phyloP scores from a whole-genome alignment of 2,888 invertebrate species.

The Litoditis marina region DNA sequence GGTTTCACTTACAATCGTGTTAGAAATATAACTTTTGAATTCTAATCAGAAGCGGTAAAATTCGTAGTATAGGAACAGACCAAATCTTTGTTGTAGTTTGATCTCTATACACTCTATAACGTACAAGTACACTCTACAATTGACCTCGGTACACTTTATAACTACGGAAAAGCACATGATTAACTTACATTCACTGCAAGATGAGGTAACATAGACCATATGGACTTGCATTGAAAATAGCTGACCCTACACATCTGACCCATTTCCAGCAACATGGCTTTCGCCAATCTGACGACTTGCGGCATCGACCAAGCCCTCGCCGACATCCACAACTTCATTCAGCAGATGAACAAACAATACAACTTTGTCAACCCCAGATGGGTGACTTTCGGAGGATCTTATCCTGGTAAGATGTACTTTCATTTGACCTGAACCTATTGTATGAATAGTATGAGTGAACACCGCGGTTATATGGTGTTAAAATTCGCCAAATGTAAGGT shows the following conservation, averaged over 20 bases:
- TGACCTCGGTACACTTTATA: not conserved
- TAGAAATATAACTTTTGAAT: not conserved
- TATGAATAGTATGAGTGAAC: too few relatives aligned
- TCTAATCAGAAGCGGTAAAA: conserved; percentile 53
- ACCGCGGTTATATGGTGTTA: too few relatives aligned
- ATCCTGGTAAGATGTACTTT: conserved; percentile 69
- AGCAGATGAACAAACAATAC: conserved; percentile 69
- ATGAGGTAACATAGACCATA: not conserved
- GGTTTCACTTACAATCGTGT: conserved; percentile 1
- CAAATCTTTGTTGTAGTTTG: too few relatives aligned
- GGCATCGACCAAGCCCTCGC: conserved; percentile 70
- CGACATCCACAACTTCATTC: conserved; percentile 81
- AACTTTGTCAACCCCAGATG: conserved; percentile 69
- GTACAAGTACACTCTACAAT: too few relatives aligned
- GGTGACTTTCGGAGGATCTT: conserved; percentile 94
- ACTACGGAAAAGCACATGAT: too few relatives aligned
- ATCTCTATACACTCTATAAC: too few relatives aligned
- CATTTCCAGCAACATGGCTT: conserved; percentile 76
- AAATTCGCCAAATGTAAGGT: too few relatives aligned
- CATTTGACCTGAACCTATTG: not conserved
- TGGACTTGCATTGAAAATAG: too few relatives aligned
- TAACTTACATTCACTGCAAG: not conserved
- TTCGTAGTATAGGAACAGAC: not conserved
- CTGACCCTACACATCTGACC: too few relatives aligned
- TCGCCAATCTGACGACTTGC: conserved; percentile 77